Conservation (phyloP, 2,113 vertebrate genomes). For the Prionailurus bengalensis region DNA sequence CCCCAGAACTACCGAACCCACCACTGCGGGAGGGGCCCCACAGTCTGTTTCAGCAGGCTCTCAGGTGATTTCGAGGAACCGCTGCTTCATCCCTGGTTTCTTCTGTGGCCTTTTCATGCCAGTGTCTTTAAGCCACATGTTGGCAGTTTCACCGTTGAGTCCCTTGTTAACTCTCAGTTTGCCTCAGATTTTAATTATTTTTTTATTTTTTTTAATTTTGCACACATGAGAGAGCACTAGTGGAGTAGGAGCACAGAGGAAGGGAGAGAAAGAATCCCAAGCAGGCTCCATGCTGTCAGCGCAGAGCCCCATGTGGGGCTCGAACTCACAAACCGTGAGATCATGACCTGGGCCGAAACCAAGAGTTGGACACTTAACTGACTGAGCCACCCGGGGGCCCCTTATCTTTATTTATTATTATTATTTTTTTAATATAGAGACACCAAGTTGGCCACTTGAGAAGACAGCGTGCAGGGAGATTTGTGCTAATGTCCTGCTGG, state of each 20-base stretch:
- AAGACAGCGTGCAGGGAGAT: not conserved
- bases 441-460: not conserved
- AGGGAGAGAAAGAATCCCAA: too few species aligned
- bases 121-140: not conserved
- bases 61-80: not conserved
- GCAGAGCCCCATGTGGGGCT: too few species aligned
- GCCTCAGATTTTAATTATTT: not conserved
- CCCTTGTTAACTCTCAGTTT: not conserved
- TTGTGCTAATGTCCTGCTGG: not conserved
- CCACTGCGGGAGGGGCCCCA: not conserved
- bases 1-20: not conserved
- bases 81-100: not conserved
- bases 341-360: too few species aligned
- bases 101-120: not conserved
- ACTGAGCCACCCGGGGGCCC: too few species aligned
- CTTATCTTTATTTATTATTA: not conserved
- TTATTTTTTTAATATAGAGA: not conserved
- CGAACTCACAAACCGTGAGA: too few species aligned
- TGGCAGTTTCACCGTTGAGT: not conserved
- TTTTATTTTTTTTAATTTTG: not conserved
- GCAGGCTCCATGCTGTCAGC: too few species aligned
- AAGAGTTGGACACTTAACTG: too few species aligned
- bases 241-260: too few species aligned
- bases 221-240: too few species aligned
- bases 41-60: not conserved